Base-by-base conservation (phyloP, 1,140 invertebrate species). In the Drosophila tani region DNA sequence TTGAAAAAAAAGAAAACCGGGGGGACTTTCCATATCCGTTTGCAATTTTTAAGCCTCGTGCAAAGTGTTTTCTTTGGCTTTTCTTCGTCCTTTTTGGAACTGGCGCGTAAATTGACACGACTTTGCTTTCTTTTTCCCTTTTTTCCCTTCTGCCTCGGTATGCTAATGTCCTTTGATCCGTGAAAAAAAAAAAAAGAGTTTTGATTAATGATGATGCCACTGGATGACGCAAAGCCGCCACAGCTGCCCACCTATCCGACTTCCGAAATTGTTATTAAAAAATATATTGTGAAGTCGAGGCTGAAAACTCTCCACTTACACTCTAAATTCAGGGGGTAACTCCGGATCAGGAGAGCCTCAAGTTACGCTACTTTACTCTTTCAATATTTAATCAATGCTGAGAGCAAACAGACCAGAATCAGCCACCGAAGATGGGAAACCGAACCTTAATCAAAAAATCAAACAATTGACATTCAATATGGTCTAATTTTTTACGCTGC, bases 391-490 rank as follows among this genome's bases (percentile, higher is more conserved):
- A 86, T 91, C 88, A 91, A 79, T 69, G 73, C 51, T 57, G 62
- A 75, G 67, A 71, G 60, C 70, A 81, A 79, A 82, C 73, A 55
- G 32, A 55, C 32, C 32, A 35, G 32, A 69, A 56, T 47, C 51
- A 59, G 51, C 41, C 58, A 59, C n/a, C 47, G 15, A 64, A 14
- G 60, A 50, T 41, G 53, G 17, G 60, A 67, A 65, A 43, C 38
- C 15, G 57, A 46, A 62, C 57, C 83, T 80, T 91, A 88, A 91
- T 91, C 84, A 82, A 85, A 91, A 91, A 91, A 83, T 91, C 90
- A 91, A 91, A 91, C 90, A 91, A 91, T 91, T 91, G 90, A 91
- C 90, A 91, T 91, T 91, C 90, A 91, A 91, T 91, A 91, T 91
- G 90, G 84, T 91, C 90, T 91, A 91, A 91, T 91, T 91, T 91